Evolutionary conservation across 2,888 invertebrate species (phyloP), one percentile per base, ranked within the genome.

Genomic region (Acanthopleura granulata): DNA sequence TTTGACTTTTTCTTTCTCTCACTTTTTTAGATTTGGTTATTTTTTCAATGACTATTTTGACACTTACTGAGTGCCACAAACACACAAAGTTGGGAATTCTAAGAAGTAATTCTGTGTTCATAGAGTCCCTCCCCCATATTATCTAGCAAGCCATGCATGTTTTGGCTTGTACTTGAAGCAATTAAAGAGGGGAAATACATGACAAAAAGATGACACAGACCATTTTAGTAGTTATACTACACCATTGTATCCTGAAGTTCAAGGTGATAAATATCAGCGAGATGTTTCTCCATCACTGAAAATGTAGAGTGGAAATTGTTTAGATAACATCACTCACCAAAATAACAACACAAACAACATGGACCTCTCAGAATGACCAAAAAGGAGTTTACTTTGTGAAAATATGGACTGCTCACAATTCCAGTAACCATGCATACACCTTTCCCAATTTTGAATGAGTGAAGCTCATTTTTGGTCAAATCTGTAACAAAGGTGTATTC

Each of bases 281-380:
- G 57, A 57, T 22, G 57, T 12, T 57, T n/a, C 22, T 3, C n/a
- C n/a, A 57, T 18, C 57, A 57, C 57, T 57, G 57, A 57, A 57
- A 57, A 57, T 57, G 57, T 57, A 57, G 57, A 57, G 57, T 57
- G 57, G 12, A 57, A 57, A 22, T 57, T 57, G 57, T 57, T 57
- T 57, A 57, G 57, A 22, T 12, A n/a, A 22, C 22, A 57, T 57
- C 57, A 57, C 22, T 57, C 57, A 57, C 57, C 22, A n/a, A 3
- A 40, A 40, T 6, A 40, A 40, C 4, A 40, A 40, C 3, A 40
- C 3, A 40, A 40, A 40, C 40, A 3, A 40, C 40, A 40, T 40
- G 40, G 40, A 40, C 3, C 40, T 40, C 4, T 40, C 40, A 40
- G 40, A 6, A 40, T 40, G 40, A 40, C 40, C 40, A 40, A 40